Percentiles rank a stretch among this genome's conserved stretches.
Conservation (phyloP, 2,113 vertebrate species). For the Pluvialis apricaria region DNA sequence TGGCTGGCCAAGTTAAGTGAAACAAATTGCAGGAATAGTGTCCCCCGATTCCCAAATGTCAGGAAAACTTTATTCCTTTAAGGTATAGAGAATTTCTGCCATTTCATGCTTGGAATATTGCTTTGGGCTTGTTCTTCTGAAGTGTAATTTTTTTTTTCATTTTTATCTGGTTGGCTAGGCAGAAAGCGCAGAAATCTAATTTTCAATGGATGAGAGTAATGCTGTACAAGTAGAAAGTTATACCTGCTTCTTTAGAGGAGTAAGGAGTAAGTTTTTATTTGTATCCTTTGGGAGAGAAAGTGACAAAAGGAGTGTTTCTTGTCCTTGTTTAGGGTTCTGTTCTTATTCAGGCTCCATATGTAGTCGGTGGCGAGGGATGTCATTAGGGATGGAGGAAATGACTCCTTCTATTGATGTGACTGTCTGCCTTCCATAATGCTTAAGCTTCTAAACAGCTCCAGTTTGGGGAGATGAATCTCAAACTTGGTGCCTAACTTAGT, state of each 20-base stretch:
- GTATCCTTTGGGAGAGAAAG: neutral
- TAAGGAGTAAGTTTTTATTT: neutral
- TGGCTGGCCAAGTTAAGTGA: neutral
- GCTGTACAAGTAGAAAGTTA: neutral
- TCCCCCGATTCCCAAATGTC: neutral
- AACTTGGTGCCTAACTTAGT: neutral
- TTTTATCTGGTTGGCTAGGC: neutral
- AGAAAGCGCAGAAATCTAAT: neutral
- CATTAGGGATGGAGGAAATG: neutral
- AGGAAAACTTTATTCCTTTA: neutral
- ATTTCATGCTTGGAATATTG: conserved; percentile 35
- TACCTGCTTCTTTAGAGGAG: neutral
- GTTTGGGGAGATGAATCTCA: fast-evolving
- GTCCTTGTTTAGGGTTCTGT: neutral
- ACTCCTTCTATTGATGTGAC: neutral
- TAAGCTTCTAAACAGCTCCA: neutral
- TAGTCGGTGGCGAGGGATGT: neutral
- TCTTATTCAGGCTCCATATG: neutral
- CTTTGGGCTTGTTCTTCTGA: conserved; percentile 36
- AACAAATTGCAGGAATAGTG: neutral
- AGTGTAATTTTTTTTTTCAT: neutral
- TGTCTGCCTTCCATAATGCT: neutral
- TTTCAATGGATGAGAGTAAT: neutral
- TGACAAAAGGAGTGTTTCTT: neutral
- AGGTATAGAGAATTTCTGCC: neutral